Evolutionary conservation across 2,113 vertebrate species (phyloP).

Genomic region (Labeo catla): DNA sequence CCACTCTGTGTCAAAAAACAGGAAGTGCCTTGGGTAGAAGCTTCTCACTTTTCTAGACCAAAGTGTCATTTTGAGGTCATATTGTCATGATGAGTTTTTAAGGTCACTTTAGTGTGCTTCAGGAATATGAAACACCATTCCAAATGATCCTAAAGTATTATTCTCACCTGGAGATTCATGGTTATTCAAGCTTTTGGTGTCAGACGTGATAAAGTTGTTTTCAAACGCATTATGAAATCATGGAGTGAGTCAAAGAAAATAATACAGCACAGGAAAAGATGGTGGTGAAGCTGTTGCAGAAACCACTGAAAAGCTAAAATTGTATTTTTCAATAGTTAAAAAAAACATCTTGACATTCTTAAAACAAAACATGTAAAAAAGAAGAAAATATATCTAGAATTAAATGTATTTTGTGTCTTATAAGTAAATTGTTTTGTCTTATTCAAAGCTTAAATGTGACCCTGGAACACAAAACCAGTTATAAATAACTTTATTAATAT

Average conservation of each 20-base stretch:
- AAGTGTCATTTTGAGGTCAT: slow-evolving; percentile 43
- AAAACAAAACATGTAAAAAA: background rate
- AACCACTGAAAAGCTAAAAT: background rate
- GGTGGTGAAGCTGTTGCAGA: background rate
- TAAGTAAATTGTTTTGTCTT: background rate
- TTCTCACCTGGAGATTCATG: background rate
- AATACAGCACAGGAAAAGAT: background rate
- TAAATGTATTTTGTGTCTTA: background rate
- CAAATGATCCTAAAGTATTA: background rate
- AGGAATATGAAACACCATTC: background rate
- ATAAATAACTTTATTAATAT: too few species aligned
- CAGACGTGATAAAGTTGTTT: background rate
- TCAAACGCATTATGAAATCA: background rate
- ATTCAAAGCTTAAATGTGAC: background rate
- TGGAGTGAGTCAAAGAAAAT: background rate
- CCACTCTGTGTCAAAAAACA: slow-evolving; percentile 35
- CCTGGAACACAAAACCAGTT: too few species aligned
- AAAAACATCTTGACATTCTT: background rate
- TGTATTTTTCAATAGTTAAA: background rate
- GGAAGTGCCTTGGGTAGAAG: slow-evolving; percentile 39
- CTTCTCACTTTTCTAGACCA: slow-evolving; percentile 27
- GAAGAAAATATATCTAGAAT: background rate
- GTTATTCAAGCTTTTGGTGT: background rate
- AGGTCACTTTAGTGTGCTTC: background rate
- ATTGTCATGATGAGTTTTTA: background rate